Conservation (phyloP, 2,113 vertebrate species). For the Apodemus speciosus region DNA sequence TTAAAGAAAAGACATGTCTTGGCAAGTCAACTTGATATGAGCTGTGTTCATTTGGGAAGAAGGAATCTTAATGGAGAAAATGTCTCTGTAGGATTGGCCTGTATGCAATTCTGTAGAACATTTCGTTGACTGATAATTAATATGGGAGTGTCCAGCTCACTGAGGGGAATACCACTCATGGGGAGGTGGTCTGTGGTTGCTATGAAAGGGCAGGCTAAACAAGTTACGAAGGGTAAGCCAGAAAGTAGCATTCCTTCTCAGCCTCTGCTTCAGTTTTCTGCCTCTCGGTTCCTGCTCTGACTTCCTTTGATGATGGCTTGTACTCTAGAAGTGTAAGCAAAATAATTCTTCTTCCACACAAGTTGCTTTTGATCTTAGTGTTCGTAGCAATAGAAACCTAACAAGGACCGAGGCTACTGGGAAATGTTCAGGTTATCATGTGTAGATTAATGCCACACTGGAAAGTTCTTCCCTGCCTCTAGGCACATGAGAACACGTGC, state of each 20-base stretch:
- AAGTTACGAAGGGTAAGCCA: not conserved
- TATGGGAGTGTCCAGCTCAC: not conserved
- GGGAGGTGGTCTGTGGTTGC: not conserved
- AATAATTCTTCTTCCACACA: not conserved
- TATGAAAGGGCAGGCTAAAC: not conserved
- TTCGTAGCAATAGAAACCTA: not conserved
- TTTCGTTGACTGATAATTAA: not conserved
- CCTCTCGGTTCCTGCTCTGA: not conserved
- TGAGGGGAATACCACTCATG: not conserved
- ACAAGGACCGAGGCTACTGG: not conserved
- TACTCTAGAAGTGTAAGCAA: not conserved
- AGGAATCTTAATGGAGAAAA: not conserved
- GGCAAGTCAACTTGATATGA: not conserved
- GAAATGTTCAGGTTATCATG: not conserved
- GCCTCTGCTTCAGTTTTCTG: not conserved
- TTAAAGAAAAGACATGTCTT: not conserved
- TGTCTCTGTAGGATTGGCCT: not conserved
- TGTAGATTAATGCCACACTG: not conserved
- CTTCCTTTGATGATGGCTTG: not conserved
- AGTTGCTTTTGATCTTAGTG: not conserved
- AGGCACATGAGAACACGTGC: not conserved
- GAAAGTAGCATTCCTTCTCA: not conserved
- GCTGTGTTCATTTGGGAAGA: not conserved
- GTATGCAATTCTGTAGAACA: not conserved
- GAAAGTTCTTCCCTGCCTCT: not conserved